Base-by-base conservation (phyloP, 2,888 invertebrate genomes). In the Drosophila parthenogenetica region DNA sequence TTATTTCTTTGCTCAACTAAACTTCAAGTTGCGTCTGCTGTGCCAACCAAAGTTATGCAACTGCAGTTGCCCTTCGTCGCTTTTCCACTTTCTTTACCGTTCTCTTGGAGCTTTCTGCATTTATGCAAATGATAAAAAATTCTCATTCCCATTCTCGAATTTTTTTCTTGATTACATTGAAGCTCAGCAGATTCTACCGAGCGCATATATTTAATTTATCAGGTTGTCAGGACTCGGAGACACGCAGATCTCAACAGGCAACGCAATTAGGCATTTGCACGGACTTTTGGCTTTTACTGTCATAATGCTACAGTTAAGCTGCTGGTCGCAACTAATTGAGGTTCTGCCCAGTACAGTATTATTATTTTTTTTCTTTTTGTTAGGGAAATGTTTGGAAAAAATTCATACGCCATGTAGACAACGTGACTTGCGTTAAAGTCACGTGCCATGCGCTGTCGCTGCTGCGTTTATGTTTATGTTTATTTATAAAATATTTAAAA, bases 401-500 rank as follows among this genome's bases (percentile, higher is more conserved):
- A 79, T 71, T 55, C 64, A 82, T 68, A 71, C 67, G 73, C 51
- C 62, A 55, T 53, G 60, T 58, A 45, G 14, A 29, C 62, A 63
- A 85, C 79, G 85, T 87, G 85, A 69, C 73, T 54, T 39, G 14
- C 32, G 49, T 25, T n/a, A 10, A 45, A 16, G 53, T 67, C 83
- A 83, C 83, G 87, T 85, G 49, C 59, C 57, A 25, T 49, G 55
- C 46, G 51, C 48, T 22, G 54, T 13, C 43, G 45, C 40, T 54
- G 51, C 66, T 74, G 79, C 82, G 69, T 77, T 79, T 85, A 66
- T 79, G 82, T 71, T 73, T 85, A 77, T 82, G 85, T 79, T 74
- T 87, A 79, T 82, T 82, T 79, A 83, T 84, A 73, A 85, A 87
- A 77, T 87, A 84, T 84, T 87, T 85, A 81, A 85, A 87, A 68